Evolutionary conservation across 2,888 invertebrate species (phyloP).

Genomic region (Dysmachus trigonus): DNA sequence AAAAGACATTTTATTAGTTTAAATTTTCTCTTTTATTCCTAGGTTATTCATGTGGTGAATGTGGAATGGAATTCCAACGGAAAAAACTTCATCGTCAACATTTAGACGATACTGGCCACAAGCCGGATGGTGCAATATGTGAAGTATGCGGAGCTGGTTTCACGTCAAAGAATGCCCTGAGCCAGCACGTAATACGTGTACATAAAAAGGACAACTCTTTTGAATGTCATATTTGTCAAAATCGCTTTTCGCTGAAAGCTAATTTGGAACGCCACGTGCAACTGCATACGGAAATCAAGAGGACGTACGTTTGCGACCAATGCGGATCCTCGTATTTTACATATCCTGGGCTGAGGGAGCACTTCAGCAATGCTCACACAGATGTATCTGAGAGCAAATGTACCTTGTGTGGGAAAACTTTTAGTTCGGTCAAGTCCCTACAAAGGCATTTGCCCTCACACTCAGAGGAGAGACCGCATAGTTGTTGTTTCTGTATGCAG

Average conservation of each 20-base stretch:
- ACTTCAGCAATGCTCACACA: slow-evolving; percentile 62
- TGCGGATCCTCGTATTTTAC: slow-evolving; percentile 64
- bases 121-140: slow-evolving; percentile 63
- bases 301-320: slow-evolving; percentile 63
- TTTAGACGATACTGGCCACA: slow-evolving; percentile 63
- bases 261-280: slow-evolving; percentile 64
- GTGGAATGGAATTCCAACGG: slow-evolving; percentile 61
- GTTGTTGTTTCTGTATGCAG: slow-evolving; percentile 63
- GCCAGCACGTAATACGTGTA: slow-evolving; percentile 62
- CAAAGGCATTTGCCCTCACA: slow-evolving; percentile 64
- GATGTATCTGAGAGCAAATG: slow-evolving; percentile 63
- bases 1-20: neutral
- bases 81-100: slow-evolving; percentile 63
- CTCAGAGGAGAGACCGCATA: slow-evolving; percentile 63
- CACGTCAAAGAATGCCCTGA: slow-evolving; percentile 62
- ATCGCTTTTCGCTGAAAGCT: slow-evolving; percentile 63
- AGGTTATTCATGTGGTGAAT: slow-evolving; percentile 62
- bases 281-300: slow-evolving; percentile 63
- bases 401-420: slow-evolving; percentile 62
- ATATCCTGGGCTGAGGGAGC: slow-evolving; percentile 63
- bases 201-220: slow-evolving; percentile 64
- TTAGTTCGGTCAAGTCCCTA: slow-evolving; percentile 61
- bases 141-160: slow-evolving; percentile 63
- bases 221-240: slow-evolving; percentile 64
- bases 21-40: neutral